These are phyloP conservation scores for Pelecanoides urinatrix DNA, from an alignment of 2,113 vertebrate species.

Conservation along the genomic window DNA sequence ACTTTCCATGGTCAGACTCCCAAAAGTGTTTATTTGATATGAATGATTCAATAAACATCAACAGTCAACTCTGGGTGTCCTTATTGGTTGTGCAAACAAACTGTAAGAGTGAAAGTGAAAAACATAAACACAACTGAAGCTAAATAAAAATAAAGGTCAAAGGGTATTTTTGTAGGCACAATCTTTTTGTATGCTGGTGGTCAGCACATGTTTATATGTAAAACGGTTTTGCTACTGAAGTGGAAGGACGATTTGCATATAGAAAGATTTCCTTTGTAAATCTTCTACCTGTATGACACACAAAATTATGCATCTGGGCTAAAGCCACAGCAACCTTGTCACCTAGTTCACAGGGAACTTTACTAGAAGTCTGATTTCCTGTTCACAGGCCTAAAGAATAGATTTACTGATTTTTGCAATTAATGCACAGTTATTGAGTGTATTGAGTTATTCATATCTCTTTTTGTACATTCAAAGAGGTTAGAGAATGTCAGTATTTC, in stretches of 20 bases:
- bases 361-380: neutral
- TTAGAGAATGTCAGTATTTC: neutral
- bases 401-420: neutral
- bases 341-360: neutral
- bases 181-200: neutral
- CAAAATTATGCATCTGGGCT: neutral
- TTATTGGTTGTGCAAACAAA: constrained; percentile 1
- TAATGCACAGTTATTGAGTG: neutral
- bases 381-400: neutral
- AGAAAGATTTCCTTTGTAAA: neutral
- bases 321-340: neutral
- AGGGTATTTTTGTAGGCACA: neutral
- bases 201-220: neutral
- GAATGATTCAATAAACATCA: constrained; percentile 48
- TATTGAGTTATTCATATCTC: neutral
- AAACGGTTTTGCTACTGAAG: neutral
- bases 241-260: neutral
- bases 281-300: neutral
- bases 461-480: neutral
- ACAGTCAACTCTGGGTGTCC: neutral
- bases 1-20: neutral
- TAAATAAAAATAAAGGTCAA: neutral
- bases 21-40: constrained; percentile 2
- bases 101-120: neutral
- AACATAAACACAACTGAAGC: neutral